Evolutionary conservation across 2,113 vertebrate species (phyloP).

Genomic region (Equus przewalskii): DNA sequence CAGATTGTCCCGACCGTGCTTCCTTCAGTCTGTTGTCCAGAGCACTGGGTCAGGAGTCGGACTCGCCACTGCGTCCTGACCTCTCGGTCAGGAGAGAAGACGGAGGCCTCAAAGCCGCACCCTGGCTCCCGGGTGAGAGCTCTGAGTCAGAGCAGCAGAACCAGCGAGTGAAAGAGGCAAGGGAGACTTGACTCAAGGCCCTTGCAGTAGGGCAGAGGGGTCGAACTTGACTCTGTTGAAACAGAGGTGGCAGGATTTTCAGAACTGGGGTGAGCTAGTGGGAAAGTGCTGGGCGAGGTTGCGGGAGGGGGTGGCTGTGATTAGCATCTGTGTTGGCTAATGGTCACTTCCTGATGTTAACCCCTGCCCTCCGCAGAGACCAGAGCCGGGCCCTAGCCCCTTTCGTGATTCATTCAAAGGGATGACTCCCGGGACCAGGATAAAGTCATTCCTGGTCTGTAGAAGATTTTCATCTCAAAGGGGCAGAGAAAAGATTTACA

Average conservation of each 20-base stretch:
- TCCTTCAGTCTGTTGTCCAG: rapidly evolving
- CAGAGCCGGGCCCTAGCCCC: not conserved
- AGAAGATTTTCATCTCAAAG: not conserved
- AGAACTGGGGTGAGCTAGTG: not conserved
- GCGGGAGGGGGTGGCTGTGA: rapidly evolving
- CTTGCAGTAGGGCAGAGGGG: rapidly evolving
- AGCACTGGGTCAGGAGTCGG: rapidly evolving
- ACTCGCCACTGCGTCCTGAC: rapidly evolving
- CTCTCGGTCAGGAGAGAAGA: not conserved
- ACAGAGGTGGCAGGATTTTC: rapidly evolving
- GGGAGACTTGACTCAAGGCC: rapidly evolving
- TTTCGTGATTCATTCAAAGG: not conserved
- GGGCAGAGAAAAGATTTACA: not conserved
- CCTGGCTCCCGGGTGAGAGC: not conserved
- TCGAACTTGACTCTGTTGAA: too few species aligned
- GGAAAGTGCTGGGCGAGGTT: not conserved
- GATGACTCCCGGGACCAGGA: not conserved
- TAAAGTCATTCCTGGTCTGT: not conserved
- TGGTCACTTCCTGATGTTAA: rapidly evolving
- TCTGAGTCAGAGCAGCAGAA: not conserved
- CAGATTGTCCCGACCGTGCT: rapidly evolving
- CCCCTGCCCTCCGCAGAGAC: not conserved
- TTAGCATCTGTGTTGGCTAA: rapidly evolving
- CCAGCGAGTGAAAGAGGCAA: rapidly evolving
- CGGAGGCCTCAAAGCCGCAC: rapidly evolving